Evolutionary conservation across 1,140 invertebrate species (phyloP).

Genomic region (Meloidogyne chitwoodi): DNA sequence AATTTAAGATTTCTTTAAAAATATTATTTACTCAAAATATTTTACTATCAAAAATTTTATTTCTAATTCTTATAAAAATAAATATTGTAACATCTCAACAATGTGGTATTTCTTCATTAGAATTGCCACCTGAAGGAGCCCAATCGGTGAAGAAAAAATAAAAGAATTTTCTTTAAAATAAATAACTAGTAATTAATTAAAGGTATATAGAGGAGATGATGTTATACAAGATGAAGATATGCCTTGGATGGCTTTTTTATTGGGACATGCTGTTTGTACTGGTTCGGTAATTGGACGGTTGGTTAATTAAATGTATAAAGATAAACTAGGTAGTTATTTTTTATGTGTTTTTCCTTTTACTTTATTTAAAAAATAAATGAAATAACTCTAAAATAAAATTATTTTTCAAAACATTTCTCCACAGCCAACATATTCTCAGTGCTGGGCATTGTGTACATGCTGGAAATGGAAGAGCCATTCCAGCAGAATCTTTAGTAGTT

Average conservation of each 20-base stretch:
- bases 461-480: slow-evolving; percentile 1
- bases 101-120: not conserved
- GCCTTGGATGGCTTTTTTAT: slow-evolving; percentile 19
- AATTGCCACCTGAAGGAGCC: not conserved
- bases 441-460: slow-evolving; percentile 20
- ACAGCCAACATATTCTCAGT: slow-evolving; percentile 2
- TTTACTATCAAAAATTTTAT: not conserved
- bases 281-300: not conserved
- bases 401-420: not conserved
- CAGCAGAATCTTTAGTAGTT: slow-evolving; percentile 2
- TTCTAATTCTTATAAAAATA: not conserved
- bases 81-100: not conserved
- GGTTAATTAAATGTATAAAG: not conserved
- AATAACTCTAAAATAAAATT: too few species aligned
- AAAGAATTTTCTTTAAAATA: not conserved
- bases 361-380: too few species aligned
- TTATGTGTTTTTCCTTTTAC: not conserved
- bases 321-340: too few species aligned
- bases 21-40: not conserved
- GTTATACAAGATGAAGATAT: not conserved
- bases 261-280: slow-evolving; percentile 13
- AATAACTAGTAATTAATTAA: not conserved
- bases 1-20: not conserved
- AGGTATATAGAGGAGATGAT: slow-evolving; percentile 13
- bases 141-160: not conserved